Conservation (phyloP, 2,797 vertebrate species). For the Eleutherodactylus coqui region DNA sequence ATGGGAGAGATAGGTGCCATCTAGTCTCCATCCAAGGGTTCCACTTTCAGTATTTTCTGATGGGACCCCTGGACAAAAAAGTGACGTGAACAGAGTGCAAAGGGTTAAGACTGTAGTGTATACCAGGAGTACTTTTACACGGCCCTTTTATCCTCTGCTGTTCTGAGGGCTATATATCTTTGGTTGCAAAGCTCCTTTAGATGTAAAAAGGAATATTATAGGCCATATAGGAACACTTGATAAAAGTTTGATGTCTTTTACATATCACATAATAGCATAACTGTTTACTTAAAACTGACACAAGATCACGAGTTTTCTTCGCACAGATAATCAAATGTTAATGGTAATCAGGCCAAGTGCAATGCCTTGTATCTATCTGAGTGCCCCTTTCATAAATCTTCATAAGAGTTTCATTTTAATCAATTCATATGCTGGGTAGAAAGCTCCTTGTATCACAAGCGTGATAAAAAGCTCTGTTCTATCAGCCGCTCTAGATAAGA, state of each 20-base stretch:
- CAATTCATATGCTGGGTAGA: conserved; percentile 1
- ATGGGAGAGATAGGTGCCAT: too few species aligned
- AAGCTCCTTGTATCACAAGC: not conserved
- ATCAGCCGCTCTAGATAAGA: conserved; percentile 22
- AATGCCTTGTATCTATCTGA: conserved; percentile 30
- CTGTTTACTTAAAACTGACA: conserved; percentile 37
- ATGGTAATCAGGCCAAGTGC: not conserved
- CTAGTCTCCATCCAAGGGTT: too few species aligned
- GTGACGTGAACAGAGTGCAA: too few species aligned
- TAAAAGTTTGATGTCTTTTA: not conserved
- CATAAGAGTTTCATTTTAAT: conserved; percentile 38
- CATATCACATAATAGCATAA: conserved; percentile 20
- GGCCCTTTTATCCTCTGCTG: too few species aligned
- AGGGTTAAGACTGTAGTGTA: too few species aligned
- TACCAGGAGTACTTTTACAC: too few species aligned
- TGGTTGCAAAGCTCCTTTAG: not conserved
- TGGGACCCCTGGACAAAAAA: too few species aligned
- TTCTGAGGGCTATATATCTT: too few species aligned
- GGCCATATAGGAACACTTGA: not conserved
- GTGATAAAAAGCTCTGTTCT: conserved; percentile 13
- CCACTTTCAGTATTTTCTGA: too few species aligned
- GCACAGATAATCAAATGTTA: conserved; percentile 28
- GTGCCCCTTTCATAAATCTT: conserved; percentile 37
- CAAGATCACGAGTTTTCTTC: conserved; percentile 40
- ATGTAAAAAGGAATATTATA: not conserved